phyloP scores from a whole-genome alignment of 1,140 invertebrate species.

The Polypedilum pembai region DNA sequence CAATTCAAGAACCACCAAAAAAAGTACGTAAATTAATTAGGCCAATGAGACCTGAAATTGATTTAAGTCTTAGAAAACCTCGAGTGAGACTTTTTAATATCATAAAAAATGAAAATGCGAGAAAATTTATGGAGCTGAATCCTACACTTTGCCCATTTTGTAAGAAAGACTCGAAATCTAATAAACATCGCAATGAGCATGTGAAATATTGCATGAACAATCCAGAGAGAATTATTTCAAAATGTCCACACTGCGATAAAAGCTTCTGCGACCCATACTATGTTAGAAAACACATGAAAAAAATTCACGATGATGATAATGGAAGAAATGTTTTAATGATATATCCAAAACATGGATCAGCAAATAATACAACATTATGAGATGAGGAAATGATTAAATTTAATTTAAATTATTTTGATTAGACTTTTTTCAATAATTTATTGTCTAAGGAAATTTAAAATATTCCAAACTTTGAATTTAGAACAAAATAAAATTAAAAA shows the following conservation, averaged over 20 bases:
- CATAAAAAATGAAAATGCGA: background rate
- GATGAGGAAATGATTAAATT: too few relatives aligned
- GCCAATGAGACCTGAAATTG: background rate
- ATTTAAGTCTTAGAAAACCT: background rate
- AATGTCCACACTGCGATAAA: background rate
- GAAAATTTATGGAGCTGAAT: background rate
- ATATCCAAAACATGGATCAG: too few relatives aligned
- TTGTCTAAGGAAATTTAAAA: too few relatives aligned
- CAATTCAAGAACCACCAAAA: background rate
- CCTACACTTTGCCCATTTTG: background rate
- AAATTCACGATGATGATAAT: background rate
- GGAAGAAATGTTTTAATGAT: too few relatives aligned
- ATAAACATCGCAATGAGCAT: background rate
- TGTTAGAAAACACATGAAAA: background rate
- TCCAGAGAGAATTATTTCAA: background rate
- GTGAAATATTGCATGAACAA: background rate
- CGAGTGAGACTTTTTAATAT: background rate
- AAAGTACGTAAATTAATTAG: background rate
- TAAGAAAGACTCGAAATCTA: background rate
- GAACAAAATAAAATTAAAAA: too few relatives aligned
- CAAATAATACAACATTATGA: too few relatives aligned
- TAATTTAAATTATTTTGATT: too few relatives aligned
- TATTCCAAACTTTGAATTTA: too few relatives aligned
- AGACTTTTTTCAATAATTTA: too few relatives aligned
- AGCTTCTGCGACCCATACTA: background rate